Conservation (phyloP, 1,140 invertebrate species). For the Anastatus disparis region DNA sequence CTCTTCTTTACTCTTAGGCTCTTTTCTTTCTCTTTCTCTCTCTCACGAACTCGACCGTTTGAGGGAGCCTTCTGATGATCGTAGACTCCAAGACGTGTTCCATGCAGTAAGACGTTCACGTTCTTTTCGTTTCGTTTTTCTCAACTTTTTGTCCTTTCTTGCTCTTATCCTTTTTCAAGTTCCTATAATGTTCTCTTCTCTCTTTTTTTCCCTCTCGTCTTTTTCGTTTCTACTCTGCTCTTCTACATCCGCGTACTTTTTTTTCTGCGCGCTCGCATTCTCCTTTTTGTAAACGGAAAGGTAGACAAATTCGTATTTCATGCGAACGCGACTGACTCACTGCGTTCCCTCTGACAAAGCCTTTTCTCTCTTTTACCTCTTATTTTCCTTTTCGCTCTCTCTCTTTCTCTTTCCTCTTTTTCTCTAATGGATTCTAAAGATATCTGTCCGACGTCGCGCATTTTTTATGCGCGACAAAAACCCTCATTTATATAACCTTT, state of each 20-base stretch:
- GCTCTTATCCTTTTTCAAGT: neutral
- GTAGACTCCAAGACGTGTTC: slow-evolving; percentile 17
- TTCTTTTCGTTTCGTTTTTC: slow-evolving; percentile 32
- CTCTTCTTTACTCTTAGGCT: neutral
- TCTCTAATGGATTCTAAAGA: slow-evolving; percentile 31
- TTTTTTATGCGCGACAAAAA: neutral
- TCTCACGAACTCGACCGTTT: slow-evolving; percentile 16
- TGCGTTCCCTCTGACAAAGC: neutral
- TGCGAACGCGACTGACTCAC: slow-evolving; percentile 10
- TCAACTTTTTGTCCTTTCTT: slow-evolving; percentile 11
- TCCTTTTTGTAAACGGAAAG: slow-evolving; percentile 22
- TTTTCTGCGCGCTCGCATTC: neutral
- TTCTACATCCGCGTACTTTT: neutral
- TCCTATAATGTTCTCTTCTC: neutral
- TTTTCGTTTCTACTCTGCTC: neutral
- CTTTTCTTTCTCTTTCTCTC: neutral
- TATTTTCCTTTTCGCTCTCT: too few relatives aligned
- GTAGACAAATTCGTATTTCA: slow-evolving; percentile 40
- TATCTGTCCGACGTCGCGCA: neutral
- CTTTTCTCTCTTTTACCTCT: too few relatives aligned
- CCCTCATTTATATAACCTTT: too few relatives aligned
- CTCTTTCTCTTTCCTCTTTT: too few relatives aligned
- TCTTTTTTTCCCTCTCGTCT: neutral
- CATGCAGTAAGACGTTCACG: slow-evolving; percentile 36
- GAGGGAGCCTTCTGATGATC: slow-evolving; percentile 35